Evolutionary conservation across 1,140 invertebrate genomes (phyloP).

Genomic region (Drosophila ercepeae): DNA sequence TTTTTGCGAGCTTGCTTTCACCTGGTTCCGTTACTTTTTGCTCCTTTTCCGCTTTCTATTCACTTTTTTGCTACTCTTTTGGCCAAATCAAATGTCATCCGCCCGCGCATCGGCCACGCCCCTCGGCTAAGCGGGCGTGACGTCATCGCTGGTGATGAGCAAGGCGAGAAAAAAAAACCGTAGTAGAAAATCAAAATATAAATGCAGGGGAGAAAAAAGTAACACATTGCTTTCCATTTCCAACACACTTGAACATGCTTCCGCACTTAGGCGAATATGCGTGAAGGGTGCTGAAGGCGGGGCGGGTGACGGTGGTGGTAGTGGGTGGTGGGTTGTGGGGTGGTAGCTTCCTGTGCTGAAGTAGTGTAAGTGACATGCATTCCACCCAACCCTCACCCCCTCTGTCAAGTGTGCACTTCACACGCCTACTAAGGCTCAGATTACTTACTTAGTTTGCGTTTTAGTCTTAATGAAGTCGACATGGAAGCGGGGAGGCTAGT

Average conservation of each 20-base stretch:
- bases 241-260: constrained; percentile 79
- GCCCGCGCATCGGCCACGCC: constrained; percentile 43
- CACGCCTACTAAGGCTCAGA: constrained; percentile 74
- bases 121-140: constrained; percentile 40
- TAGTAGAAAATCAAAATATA: constrained; percentile 19
- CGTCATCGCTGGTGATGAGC: constrained; percentile 38
- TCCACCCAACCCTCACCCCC: neutral
- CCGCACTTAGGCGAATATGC: constrained; percentile 72
- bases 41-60: neutral
- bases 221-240: constrained; percentile 80
- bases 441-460: constrained; percentile 77
- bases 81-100: constrained; percentile 53
- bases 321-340: constrained; percentile 15
- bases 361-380: constrained; percentile 61
- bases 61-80: constrained; percentile 9
- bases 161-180: constrained; percentile 7
- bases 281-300: constrained; percentile 23
- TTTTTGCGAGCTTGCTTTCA: constrained; percentile 26
- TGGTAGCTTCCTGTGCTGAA: constrained; percentile 11
- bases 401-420: constrained; percentile 68
- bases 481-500: no score
- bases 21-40: constrained; percentile 3
- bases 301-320: no score
- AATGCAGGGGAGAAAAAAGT: constrained; percentile 33
- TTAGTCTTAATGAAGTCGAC: constrained; percentile 34